Evolutionary conservation across 37 sponge, comb jelly and placozoan species (phyloP).

Genomic region (Cladorhizidae sp.): DNA sequence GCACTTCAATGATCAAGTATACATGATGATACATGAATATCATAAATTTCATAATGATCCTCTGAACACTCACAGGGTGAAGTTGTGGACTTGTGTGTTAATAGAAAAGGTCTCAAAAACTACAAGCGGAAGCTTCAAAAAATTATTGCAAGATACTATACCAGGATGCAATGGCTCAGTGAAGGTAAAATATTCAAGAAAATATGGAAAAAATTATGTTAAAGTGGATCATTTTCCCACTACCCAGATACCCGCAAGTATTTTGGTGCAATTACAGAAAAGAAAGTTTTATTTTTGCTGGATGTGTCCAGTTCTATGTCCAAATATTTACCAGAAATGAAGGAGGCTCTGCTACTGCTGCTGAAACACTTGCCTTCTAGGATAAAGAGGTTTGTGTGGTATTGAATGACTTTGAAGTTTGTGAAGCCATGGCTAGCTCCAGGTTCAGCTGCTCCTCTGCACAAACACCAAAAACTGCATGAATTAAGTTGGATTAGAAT

Average conservation of each 20-base stretch:
- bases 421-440: too few species aligned
- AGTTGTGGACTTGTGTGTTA: conserved; percentile 17
- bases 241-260: conserved; percentile 8
- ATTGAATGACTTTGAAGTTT: too few species aligned
- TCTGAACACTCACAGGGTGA: conserved; percentile 25
- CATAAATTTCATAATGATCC: neutral
- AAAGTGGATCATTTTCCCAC: neutral
- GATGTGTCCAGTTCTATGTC: conserved; percentile 53
- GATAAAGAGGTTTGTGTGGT: conserved; percentile 32
- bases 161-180: conserved; percentile 32
- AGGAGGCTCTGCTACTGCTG: neutral
- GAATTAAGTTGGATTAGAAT: too few species aligned
- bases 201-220: neutral
- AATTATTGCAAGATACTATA: neutral
- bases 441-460: too few species aligned
- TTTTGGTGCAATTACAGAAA: conserved; percentile 32
- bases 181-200: conserved; percentile 7
- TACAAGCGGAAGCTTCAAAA: conserved; percentile 2
- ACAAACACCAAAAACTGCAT: too few species aligned
- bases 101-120: conserved; percentile 9
- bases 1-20: conserved; percentile 35
- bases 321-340: neutral
- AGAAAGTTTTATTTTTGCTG: conserved; percentile 28
- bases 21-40: neutral
- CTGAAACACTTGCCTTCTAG: conserved; percentile 3